phyloP scores from a whole-genome alignment of 1,140 invertebrate genomes.

The Semibalanus balanoides region DNA sequence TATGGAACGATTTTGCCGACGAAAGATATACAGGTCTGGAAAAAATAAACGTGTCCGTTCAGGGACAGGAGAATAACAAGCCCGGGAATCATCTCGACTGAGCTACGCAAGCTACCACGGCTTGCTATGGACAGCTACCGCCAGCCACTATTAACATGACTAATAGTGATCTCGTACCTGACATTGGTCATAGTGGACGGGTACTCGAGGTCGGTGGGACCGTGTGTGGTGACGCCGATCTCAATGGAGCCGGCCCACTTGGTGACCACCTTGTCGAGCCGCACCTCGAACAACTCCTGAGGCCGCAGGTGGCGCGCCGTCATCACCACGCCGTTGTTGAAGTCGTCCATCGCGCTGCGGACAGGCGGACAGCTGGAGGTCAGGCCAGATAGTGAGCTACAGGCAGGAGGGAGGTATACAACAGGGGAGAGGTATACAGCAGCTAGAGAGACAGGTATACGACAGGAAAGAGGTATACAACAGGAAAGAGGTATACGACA shows the following conservation, averaged over 20 bases:
- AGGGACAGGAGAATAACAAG: too few relatives aligned
- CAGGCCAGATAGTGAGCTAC: neutral
- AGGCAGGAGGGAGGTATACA: constrained; percentile 13
- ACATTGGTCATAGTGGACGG: constrained; percentile 95
- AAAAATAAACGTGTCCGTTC: too few relatives aligned
- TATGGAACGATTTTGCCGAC: too few relatives aligned
- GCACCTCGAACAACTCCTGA: constrained; percentile 83
- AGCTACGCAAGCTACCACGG: too few relatives aligned
- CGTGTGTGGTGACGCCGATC: constrained; percentile 42
- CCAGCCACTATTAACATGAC: too few relatives aligned
- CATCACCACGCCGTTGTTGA: constrained; percentile 91
- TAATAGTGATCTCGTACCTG: too few relatives aligned
- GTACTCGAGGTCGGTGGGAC: constrained; percentile 52
- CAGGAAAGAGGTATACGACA: constrained; percentile 15
- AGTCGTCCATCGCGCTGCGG: constrained; percentile 71
- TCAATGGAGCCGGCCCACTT: constrained; percentile 95
- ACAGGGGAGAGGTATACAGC: constrained; percentile 12
- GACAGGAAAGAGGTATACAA: too few relatives aligned
- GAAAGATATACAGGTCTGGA: too few relatives aligned
- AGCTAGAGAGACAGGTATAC: constrained; percentile 32
- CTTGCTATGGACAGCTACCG: too few relatives aligned
- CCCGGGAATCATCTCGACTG: too few relatives aligned
- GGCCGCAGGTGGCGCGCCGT: constrained; percentile 65
- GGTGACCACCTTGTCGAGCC: constrained; percentile 68
- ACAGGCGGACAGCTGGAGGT: constrained; percentile 10